These are phyloP conservation scores for Phodopus roborovskii DNA, from an alignment of 2,113 vertebrate species.

Conservation along the genomic window DNA sequence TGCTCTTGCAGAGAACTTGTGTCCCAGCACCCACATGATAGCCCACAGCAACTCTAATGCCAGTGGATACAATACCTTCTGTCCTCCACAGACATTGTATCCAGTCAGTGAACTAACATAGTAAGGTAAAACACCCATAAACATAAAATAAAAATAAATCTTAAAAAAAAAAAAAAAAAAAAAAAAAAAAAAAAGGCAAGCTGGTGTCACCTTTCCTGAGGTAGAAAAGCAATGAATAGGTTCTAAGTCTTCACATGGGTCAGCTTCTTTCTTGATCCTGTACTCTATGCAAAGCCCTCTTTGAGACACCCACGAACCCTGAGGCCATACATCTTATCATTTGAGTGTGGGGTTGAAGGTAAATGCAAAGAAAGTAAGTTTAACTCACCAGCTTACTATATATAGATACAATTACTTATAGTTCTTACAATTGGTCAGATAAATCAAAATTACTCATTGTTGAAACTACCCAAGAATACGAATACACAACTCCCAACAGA, in stretches of 20 bases:
- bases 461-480: slow-evolving; percentile 19
- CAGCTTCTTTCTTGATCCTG: slow-evolving; percentile 15
- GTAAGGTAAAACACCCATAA: neutral
- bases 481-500: slow-evolving; percentile 29
- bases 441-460: slow-evolving; percentile 37
- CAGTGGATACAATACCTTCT: neutral
- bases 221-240: neutral
- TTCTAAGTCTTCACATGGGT: neutral
- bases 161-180: too few relatives aligned
- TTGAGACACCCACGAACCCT: neutral
- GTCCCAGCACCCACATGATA: neutral
- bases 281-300: neutral
- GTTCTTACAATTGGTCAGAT: neutral
- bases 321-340: neutral
- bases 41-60: neutral
- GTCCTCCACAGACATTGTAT: neutral
- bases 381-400: slow-evolving; percentile 24
- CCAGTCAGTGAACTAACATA: neutral
- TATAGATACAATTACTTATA: slow-evolving; percentile 36
- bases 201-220: neutral
- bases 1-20: neutral
- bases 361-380: neutral
- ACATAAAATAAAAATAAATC: neutral
- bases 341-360: neutral
- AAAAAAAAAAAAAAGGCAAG: neutral